phyloP scores from a whole-genome alignment of 53 echinoderm and acorn worm genomes.

The Astropecten irregularis region DNA sequence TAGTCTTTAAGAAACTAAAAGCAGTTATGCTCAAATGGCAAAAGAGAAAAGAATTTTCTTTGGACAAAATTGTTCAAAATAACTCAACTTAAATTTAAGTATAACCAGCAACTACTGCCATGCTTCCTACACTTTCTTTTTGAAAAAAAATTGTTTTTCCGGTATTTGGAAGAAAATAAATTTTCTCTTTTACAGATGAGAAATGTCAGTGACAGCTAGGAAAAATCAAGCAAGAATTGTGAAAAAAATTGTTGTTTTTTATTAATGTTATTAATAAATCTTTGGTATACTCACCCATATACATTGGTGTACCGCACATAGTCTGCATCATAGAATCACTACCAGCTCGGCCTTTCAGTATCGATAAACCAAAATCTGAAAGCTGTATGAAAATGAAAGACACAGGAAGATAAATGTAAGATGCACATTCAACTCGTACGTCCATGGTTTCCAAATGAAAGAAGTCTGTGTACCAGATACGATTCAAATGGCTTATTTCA shows the following conservation, averaged over 20 bases:
- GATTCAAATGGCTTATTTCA: too few relatives aligned
- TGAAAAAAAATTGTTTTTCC: too few relatives aligned
- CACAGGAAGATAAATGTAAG: background rate
- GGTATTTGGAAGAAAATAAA: too few relatives aligned
- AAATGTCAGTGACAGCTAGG: background rate
- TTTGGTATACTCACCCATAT: conserved; percentile 99
- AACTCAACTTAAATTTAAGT: too few relatives aligned
- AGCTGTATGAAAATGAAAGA: conserved; percentile 68
- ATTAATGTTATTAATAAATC: conserved; percentile 2
- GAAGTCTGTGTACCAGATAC: background rate
- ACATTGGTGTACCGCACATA: conserved; percentile 99
- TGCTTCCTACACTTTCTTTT: too few relatives aligned
- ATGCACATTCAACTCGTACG: background rate
- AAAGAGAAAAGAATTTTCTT: too few relatives aligned
- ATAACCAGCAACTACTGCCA: too few relatives aligned
- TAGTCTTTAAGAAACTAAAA: too few relatives aligned
- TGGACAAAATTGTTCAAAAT: too few relatives aligned
- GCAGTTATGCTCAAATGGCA: too few relatives aligned
- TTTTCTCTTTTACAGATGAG: background rate
- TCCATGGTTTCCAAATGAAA: background rate
- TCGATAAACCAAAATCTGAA: conserved; percentile 97
- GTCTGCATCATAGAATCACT: conserved; percentile 97
- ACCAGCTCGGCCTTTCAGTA: conserved; percentile 93
- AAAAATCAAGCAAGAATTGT: background rate
- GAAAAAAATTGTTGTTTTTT: too few relatives aligned